Conservation (phyloP, 2,797 vertebrate genomes). For the Streptopelia turtur region DNA sequence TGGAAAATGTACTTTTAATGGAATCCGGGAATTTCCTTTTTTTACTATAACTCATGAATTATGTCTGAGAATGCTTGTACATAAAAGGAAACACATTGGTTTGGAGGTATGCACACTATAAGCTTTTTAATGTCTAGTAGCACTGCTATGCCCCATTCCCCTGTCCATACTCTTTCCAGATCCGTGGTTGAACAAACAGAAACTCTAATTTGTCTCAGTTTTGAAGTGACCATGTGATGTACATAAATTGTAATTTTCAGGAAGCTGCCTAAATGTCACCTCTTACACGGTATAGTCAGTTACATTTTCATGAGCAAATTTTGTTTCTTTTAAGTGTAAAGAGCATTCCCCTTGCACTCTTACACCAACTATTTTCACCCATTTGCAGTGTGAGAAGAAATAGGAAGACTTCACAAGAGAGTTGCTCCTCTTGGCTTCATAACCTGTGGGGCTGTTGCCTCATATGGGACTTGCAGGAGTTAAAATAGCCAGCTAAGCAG, state of each 20-base stretch:
- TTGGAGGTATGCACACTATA: neutral
- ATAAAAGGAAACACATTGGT: neutral
- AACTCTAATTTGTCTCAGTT: neutral
- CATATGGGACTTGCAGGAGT: neutral
- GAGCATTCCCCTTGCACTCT: neutral
- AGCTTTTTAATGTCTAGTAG: neutral
- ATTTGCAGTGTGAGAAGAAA: neutral
- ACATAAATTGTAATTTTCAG: neutral
- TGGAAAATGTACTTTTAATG: neutral
- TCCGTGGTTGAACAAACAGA: neutral
- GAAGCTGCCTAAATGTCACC: neutral
- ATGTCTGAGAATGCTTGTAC: neutral
- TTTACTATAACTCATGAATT: neutral
- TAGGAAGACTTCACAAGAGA: neutral
- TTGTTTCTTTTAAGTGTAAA: neutral
- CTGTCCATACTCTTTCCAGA: neutral
- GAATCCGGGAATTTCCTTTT: neutral
- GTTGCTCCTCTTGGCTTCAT: neutral
- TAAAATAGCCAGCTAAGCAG: neutral
- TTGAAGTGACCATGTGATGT: neutral
- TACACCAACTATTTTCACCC: neutral
- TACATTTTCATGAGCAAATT: neutral
- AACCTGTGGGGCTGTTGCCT: neutral
- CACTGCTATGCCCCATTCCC: fast-evolving
- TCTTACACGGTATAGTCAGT: neutral